Percentiles rank a stretch among this genome's conserved stretches.
phyloP scores from a whole-genome alignment of 2,797 vertebrate genomes.

The Etheostoma perlongum region DNA sequence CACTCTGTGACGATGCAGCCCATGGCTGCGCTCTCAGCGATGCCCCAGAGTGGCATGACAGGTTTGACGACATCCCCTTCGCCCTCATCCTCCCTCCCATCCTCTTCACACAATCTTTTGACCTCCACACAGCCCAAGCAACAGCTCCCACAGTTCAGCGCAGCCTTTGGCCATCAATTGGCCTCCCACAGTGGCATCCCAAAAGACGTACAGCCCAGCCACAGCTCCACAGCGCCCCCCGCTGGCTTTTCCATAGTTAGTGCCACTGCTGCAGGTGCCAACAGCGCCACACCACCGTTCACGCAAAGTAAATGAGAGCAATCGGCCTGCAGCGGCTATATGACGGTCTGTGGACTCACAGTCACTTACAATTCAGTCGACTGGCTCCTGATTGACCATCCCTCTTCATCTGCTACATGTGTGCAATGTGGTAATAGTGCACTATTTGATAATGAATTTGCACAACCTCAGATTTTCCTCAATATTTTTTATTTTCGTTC shows the following conservation, averaged over 20 bases:
- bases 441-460: constrained; percentile 79
- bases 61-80: constrained; percentile 83
- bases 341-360: constrained; percentile 60
- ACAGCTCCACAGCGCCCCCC: constrained; percentile 98
- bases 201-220: constrained; percentile 99
- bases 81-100: constrained; percentile 87
- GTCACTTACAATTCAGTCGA: constrained; percentile 44
- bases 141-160: constrained; percentile 99
- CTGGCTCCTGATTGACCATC: constrained; percentile 50
- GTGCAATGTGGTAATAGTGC: constrained; percentile 79
- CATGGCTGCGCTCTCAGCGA: constrained; percentile 93
- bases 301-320: constrained; percentile 89
- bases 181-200: constrained; percentile 99
- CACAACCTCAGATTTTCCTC: constrained; percentile 73
- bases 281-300: constrained; percentile 91
- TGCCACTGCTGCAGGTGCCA: constrained; percentile 96
- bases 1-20: constrained; percentile 96
- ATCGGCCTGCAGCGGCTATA: constrained; percentile 39
- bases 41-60: constrained; percentile 93
- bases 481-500: constrained; percentile 37
- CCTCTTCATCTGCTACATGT: constrained; percentile 66
- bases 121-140: constrained; percentile 94
- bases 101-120: constrained; percentile 90
- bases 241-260: constrained; percentile 94
- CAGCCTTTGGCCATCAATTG: constrained; percentile 98